Conservation (phyloP, 2,113 vertebrate genomes). For the Spea multiplicata region DNA sequence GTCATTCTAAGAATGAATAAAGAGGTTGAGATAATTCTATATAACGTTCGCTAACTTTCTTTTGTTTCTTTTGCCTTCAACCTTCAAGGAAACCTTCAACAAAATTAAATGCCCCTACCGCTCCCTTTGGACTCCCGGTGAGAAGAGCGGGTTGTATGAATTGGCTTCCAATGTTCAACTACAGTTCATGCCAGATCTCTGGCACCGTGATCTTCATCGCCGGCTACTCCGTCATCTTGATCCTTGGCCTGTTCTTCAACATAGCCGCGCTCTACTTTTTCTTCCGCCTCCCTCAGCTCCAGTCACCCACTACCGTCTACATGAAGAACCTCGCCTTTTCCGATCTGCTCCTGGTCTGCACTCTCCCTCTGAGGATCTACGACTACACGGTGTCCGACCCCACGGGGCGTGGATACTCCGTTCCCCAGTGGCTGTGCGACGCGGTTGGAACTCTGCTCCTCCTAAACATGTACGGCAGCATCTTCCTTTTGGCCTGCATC, state of each 20-base stretch:
- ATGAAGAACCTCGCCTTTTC: constrained; percentile 67
- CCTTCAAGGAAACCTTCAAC: too few species aligned
- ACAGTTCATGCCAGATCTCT: background rate
- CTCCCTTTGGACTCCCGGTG: too few species aligned
- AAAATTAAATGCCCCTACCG: too few species aligned
- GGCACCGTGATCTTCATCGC: background rate
- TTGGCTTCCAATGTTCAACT: constrained; percentile 21
- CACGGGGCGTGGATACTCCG: too few species aligned
- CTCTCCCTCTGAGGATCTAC: constrained; percentile 61
- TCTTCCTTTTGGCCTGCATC: constrained; percentile 66
- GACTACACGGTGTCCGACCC: constrained; percentile 32
- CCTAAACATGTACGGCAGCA: constrained; percentile 72
- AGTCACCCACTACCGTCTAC: constrained; percentile 64
- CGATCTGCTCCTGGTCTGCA: constrained; percentile 61
- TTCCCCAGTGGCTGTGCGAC: constrained; percentile 46
- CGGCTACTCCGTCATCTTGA: constrained; percentile 25
- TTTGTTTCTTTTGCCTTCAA: too few species aligned
- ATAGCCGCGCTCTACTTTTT: constrained; percentile 28
- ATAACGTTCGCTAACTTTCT: too few species aligned
- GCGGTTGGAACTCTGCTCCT: constrained; percentile 57
- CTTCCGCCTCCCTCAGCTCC: constrained; percentile 37
- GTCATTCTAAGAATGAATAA: too few species aligned
- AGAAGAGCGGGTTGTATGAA: too few species aligned
- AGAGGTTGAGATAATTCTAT: too few species aligned
- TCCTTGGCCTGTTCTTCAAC: constrained; percentile 32